Conservation (phyloP, 2,797 vertebrate genomes). For the Orestias chungarensis region DNA sequence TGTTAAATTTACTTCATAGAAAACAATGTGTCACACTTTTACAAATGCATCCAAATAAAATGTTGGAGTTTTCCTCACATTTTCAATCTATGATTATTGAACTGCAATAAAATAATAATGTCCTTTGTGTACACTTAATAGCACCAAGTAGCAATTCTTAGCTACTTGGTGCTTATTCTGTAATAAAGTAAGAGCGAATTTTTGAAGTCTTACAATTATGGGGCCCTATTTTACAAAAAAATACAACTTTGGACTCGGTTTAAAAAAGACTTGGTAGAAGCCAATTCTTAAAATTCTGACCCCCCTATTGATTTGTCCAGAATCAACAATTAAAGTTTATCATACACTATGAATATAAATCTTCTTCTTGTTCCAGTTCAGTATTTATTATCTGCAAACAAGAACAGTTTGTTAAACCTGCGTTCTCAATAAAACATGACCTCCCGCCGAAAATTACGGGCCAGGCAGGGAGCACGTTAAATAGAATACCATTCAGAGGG, state of each 20-base stretch:
- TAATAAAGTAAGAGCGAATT: background rate
- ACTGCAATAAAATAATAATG: background rate
- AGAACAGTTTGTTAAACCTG: background rate
- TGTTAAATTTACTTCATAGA: background rate
- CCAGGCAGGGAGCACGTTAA: background rate
- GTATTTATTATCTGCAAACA: background rate
- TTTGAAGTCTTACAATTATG: background rate
- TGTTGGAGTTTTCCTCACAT: background rate
- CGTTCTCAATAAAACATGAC: background rate
- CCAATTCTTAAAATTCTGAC: too few relatives aligned
- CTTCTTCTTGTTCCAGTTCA: background rate
- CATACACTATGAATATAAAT: too few relatives aligned
- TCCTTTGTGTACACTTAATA: too few relatives aligned
- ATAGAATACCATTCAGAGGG: background rate
- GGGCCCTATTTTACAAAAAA: too few relatives aligned
- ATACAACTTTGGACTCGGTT: too few relatives aligned
- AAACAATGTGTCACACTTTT: background rate
- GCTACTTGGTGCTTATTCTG: too few relatives aligned
- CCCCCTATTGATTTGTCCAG: too few relatives aligned
- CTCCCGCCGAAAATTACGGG: background rate
- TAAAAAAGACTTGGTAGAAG: too few relatives aligned
- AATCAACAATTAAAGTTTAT: too few relatives aligned
- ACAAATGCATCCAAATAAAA: background rate
- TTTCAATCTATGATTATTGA: background rate
- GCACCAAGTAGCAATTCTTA: too few relatives aligned